Evolutionary conservation across 2,888 invertebrate genomes (phyloP).

Genomic region (Caenorhabditis japonica): DNA sequence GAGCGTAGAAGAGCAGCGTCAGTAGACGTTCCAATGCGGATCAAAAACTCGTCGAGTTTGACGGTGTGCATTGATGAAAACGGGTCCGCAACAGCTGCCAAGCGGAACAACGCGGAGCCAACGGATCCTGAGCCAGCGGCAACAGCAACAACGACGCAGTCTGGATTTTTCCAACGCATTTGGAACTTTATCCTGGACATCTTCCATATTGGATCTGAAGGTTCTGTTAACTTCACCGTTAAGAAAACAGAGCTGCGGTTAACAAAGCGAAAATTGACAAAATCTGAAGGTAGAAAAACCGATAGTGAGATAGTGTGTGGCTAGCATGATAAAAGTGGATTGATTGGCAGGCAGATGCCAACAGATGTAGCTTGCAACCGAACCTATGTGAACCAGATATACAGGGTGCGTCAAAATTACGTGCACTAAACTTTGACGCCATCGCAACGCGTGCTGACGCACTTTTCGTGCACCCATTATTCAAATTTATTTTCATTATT

Average conservation of each 20-base stretch:
- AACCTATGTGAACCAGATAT: too few species aligned
- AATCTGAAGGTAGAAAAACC: slow-evolving; percentile 35
- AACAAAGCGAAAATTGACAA: slow-evolving; percentile 13
- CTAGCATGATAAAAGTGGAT: slow-evolving; percentile 20
- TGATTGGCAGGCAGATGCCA: slow-evolving; percentile 8
- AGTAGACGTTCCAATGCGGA: slow-evolving; percentile 35
- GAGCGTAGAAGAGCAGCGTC: slow-evolving; percentile 43
- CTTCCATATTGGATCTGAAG: slow-evolving; percentile 35
- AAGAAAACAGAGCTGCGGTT: slow-evolving; percentile 39
- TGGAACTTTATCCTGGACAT: slow-evolving; percentile 28
- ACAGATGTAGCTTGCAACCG: too few species aligned
- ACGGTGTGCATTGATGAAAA: slow-evolving; percentile 40
- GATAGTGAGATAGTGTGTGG: not conserved
- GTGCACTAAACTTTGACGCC: too few species aligned
- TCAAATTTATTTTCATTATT: too few species aligned
- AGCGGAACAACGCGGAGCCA: slow-evolving; percentile 11
- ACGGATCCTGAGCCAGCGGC: slow-evolving; percentile 5
- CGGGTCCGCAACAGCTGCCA: slow-evolving; percentile 33
- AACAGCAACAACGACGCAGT: too few species aligned
- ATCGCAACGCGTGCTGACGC: too few species aligned
- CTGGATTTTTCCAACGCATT: slow-evolving; percentile 8
- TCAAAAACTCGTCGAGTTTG: slow-evolving; percentile 34
- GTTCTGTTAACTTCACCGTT: slow-evolving; percentile 31
- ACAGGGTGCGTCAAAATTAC: too few species aligned
- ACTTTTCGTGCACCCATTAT: too few species aligned